Evolutionary conservation across 2,888 invertebrate species (phyloP), one percentile per base, ranked within the genome.

Genomic region (Junonia oenone): DNA sequence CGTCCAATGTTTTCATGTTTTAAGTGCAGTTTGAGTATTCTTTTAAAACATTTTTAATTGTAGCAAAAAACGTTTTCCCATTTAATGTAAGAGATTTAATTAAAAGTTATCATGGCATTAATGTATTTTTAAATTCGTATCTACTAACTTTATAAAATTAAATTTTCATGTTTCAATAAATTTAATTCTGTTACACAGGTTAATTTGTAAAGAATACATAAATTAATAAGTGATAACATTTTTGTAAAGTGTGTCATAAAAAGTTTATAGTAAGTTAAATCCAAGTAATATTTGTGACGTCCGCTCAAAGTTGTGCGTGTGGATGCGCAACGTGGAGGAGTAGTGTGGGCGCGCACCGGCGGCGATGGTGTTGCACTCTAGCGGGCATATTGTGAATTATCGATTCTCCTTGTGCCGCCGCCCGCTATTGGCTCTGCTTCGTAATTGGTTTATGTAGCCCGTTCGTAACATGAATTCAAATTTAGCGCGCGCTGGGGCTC

Each of bases 401-500:
- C 87, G 90, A 91, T 91, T 90, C 83, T 75, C 77, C 75, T 78
- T 76, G 64, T 63, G 67, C 67, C 69, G 65, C 73, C 75, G 72
- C 73, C 80, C 83, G 83, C 84, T 81, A 90, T 86, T 87, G 89
- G 87, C 75, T 81, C 75, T 71, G 74, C 72, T 76, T 74, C 72
- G 81, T 87, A 88, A 88, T 89, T 89, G 85, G 85, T 89, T 88
- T 88, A 86, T 83, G 83, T 81, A 76, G 81, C 76, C 78, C 72
- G 83, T 84, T 85, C 83, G 84, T 82, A 85, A 78, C 85, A 85
- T 87, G 87, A 87, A 87, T 89, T 88, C 83, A 89, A 89, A 88
- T 89, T 88, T 88, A 83, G 83, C 85, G 88, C 84, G 82, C 77
- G 75, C 71, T 71, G 76, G 75, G 76, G 72, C 76, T 71, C 73